These are phyloP conservation scores for Eupsilia transversa DNA, from an alignment of 2,888 invertebrate species.

Conservation along the genomic window DNA sequence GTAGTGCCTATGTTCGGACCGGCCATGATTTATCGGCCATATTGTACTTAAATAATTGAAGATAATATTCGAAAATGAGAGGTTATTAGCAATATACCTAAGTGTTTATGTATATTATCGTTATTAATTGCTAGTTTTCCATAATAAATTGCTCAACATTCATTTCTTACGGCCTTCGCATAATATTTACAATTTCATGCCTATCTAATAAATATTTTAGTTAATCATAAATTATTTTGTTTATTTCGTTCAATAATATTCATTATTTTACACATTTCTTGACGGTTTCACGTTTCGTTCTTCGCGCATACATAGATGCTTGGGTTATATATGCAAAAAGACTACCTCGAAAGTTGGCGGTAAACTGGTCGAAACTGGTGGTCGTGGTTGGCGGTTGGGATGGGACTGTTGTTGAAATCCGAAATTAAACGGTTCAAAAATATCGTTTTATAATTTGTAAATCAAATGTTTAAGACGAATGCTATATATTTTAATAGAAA, in stretches of 20 bases:
- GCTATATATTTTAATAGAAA: background rate
- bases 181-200: slow-evolving; percentile 29
- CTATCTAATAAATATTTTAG: slow-evolving; percentile 17
- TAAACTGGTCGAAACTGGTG: too few species aligned
- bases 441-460: slow-evolving; percentile 1
- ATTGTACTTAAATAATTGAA: background rate
- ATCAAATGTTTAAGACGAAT: background rate
- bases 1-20: background rate
- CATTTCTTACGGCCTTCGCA: slow-evolving; percentile 42
- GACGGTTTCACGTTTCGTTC: background rate
- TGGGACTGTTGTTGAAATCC: slow-evolving; percentile 4
- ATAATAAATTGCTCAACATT: slow-evolving; percentile 50
- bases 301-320: slow-evolving; percentile 27
- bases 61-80: background rate
- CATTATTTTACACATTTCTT: background rate
- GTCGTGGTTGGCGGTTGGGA: too few species aligned
- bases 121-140: slow-evolving; percentile 18
- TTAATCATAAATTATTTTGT: slow-evolving; percentile 19
- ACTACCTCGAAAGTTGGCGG: background rate
- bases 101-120: slow-evolving; percentile 46
- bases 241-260: slow-evolving; percentile 5
- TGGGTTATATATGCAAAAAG: slow-evolving; percentile 3
- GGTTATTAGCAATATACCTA: slow-evolving; percentile 15
- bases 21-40: background rate
- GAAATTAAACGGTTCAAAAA: background rate